phyloP scores from a whole-genome alignment of 2,797 vertebrate genomes.

The Poeciliopsis paucimaculata region DNA sequence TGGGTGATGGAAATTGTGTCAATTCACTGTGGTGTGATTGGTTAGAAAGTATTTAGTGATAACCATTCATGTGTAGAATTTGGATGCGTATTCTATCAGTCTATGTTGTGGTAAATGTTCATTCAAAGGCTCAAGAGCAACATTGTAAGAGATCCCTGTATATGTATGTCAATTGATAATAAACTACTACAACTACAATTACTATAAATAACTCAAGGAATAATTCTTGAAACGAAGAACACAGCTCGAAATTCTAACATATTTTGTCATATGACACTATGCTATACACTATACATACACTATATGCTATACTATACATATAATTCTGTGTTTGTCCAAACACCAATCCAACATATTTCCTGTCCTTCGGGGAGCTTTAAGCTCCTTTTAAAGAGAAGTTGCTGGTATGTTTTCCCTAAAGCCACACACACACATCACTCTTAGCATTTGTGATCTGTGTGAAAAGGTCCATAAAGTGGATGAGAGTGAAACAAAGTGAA shows the following conservation, averaged over 20 bases:
- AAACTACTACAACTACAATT: too few species aligned
- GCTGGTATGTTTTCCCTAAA: slow-evolving; percentile 46
- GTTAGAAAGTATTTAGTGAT: neutral
- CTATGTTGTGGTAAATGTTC: neutral
- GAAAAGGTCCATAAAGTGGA: slow-evolving; percentile 67
- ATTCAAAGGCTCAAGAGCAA: neutral
- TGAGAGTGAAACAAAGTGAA: slow-evolving; percentile 74
- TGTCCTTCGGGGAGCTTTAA: slow-evolving; percentile 46
- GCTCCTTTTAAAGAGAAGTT: slow-evolving; percentile 53
- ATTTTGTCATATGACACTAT: neutral
- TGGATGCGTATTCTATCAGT: neutral
- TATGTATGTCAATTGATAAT: neutral
- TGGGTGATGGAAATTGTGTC: too few species aligned
- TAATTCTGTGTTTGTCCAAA: slow-evolving; percentile 27
- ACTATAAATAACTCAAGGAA: neutral
- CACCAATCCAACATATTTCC: slow-evolving; percentile 58
- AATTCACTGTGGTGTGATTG: too few species aligned
- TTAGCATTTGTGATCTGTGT: slow-evolving; percentile 60
- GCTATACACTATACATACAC: neutral
- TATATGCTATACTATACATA: neutral
- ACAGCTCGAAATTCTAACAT: slow-evolving; percentile 1
- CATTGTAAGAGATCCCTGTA: neutral
- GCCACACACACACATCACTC: slow-evolving; percentile 47
- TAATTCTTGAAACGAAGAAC: neutral
- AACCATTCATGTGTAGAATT: neutral